Conservation (phyloP, 2,888 invertebrate species). For the Apotomis capreana region DNA sequence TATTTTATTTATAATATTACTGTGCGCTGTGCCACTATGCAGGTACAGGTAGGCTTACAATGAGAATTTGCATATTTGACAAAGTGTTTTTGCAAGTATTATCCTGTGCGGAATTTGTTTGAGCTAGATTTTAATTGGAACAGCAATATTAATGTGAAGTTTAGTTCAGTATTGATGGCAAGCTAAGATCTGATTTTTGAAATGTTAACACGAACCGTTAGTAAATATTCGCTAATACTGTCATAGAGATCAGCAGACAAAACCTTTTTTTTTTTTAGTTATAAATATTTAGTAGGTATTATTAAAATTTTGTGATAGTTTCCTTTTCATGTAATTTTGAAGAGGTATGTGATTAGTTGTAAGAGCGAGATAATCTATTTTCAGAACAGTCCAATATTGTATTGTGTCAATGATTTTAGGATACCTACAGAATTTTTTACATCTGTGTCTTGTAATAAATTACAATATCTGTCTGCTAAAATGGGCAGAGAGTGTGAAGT, state of each 20-base stretch:
- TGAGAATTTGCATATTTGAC: slow-evolving; percentile 39
- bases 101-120: slow-evolving; percentile 16
- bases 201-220: no score
- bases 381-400: background rate
- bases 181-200: no score
- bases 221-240: no score
- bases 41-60: slow-evolving; percentile 49
- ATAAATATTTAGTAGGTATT: background rate
- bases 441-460: slow-evolving; percentile 8
- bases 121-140: slow-evolving; percentile 24
- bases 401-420: no score
- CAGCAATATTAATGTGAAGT: background rate
- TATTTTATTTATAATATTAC: slow-evolving; percentile 49
- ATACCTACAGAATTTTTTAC: no score
- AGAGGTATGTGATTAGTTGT: no score
- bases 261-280: background rate
- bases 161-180: background rate
- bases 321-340: no score
- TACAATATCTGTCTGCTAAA: slow-evolving; percentile 1
- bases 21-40: slow-evolving; percentile 47
- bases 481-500: slow-evolving; percentile 8
- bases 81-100: slow-evolving; percentile 23
- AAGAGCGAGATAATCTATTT: background rate
- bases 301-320: no score
- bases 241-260: no score